Conservation (phyloP, 2,797 vertebrate species). For the Silurus lanzhouensis region DNA sequence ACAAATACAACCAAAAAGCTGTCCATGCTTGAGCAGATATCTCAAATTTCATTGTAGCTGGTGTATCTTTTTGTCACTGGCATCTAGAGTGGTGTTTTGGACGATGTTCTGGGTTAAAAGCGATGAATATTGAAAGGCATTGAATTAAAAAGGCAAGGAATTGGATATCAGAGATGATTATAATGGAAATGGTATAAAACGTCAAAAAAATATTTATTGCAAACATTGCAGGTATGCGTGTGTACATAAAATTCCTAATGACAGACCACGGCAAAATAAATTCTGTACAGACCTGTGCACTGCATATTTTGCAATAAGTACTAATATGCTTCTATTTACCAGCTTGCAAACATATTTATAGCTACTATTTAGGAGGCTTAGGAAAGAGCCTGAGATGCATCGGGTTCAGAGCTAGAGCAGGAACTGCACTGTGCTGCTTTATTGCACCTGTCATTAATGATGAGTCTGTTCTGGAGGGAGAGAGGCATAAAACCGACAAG, state of each 20-base stretch:
- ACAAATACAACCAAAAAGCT: background rate
- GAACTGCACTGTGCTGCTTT: conserved; percentile 3
- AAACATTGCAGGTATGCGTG: background rate
- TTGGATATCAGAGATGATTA: background rate
- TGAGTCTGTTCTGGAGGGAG: background rate
- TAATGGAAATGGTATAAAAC: background rate
- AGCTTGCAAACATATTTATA: background rate
- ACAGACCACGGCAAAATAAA: background rate
- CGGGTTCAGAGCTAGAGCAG: background rate
- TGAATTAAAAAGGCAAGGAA: background rate
- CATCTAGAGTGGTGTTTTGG: conserved; percentile 8
- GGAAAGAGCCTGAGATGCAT: background rate
- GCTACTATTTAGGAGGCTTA: background rate
- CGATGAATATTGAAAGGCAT: background rate
- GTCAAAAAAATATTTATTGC: conserved; percentile 1
- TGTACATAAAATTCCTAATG: background rate
- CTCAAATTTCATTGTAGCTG: background rate
- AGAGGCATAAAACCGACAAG: background rate
- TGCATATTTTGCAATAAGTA: background rate
- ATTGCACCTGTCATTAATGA: conserved; percentile 6
- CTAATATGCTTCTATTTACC: background rate
- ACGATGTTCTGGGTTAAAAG: background rate
- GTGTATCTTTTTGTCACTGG: background rate
- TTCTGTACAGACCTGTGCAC: background rate
- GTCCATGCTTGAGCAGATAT: background rate